Evolutionary conservation across 2,888 invertebrate species (phyloP).

Genomic region (Cheilosia variabilis): DNA sequence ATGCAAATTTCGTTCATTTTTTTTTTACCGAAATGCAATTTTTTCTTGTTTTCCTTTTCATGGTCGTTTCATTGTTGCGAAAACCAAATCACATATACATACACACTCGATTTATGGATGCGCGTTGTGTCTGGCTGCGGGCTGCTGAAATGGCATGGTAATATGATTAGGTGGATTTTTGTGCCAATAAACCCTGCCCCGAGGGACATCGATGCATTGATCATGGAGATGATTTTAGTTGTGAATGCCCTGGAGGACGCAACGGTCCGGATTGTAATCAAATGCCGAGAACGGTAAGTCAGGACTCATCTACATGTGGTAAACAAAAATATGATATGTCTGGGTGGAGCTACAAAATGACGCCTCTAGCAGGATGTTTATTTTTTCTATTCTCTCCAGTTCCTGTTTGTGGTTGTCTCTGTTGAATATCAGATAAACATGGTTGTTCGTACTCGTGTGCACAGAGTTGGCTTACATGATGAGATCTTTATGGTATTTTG

Average conservation of each 20-base stretch:
- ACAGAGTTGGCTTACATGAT: slow-evolving; percentile 49
- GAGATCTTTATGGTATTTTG: slow-evolving; percentile 55
- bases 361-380: slow-evolving; percentile 28
- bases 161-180: slow-evolving; percentile 86
- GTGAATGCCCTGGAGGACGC: slow-evolving; percentile 89
- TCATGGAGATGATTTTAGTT: slow-evolving; percentile 89
- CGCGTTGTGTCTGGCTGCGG: slow-evolving; percentile 41
- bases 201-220: slow-evolving; percentile 88
- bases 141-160: slow-evolving; percentile 52
- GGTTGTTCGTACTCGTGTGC: slow-evolving; percentile 38
- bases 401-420: slow-evolving; percentile 38
- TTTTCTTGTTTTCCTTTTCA: slow-evolving; percentile 30
- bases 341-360: neutral
- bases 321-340: slow-evolving; percentile 4
- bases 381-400: slow-evolving; percentile 23
- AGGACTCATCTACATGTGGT: slow-evolving; percentile 58
- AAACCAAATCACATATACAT: slow-evolving; percentile 67
- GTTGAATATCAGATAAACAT: slow-evolving; percentile 61
- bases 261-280: slow-evolving; percentile 89
- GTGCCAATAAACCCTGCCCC: slow-evolving; percentile 89
- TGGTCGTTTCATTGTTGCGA: slow-evolving; percentile 46
- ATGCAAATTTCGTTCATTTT: slow-evolving; percentile 44
- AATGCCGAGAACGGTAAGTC: slow-evolving; percentile 87
- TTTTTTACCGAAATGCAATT: slow-evolving; percentile 47
- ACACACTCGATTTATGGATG: slow-evolving; percentile 54